Evolutionary conservation across 2,113 vertebrate species (phyloP).

Genomic region (Emydura subglobosa): DNA sequence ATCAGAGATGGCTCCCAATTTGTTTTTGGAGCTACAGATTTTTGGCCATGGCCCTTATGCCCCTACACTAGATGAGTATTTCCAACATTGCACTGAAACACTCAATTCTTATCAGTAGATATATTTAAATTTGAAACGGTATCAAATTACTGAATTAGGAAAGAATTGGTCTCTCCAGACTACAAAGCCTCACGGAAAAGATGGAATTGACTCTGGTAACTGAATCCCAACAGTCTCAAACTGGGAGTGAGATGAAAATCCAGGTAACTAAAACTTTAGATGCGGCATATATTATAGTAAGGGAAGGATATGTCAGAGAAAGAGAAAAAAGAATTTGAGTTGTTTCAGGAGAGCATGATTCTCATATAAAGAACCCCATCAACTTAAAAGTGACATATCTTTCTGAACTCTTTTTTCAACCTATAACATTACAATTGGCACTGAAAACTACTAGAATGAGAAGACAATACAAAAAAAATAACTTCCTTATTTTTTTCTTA

Average conservation of each 20-base stretch:
- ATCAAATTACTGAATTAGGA: background rate
- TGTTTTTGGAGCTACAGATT: background rate
- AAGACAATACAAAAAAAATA: background rate
- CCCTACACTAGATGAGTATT: background rate
- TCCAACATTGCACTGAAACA: background rate
- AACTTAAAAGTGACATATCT: slow-evolving; percentile 55
- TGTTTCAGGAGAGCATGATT: slow-evolving; percentile 41
- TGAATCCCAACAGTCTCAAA: slow-evolving; percentile 13
- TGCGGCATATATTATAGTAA: background rate
- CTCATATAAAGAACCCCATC: slow-evolving; percentile 59
- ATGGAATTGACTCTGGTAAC: slow-evolving; percentile 7
- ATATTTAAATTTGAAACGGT: no score
- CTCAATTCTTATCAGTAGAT: background rate
- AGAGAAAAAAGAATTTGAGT: slow-evolving; percentile 40
- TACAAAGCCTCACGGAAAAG: slow-evolving; percentile 30
- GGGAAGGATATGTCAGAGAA: background rate
- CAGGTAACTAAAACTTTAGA: background rate
- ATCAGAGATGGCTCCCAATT: background rate
- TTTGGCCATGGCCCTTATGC: background rate
- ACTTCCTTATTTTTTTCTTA: background rate
- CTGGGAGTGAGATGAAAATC: slow-evolving; percentile 34
- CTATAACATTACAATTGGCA: background rate
- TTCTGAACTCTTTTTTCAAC: background rate
- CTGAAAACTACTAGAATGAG: background rate
- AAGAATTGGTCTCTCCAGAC: slow-evolving; percentile 19